These are phyloP conservation scores for Protonemura montana DNA, from an alignment of 2,888 invertebrate species.

Conservation along the genomic window DNA sequence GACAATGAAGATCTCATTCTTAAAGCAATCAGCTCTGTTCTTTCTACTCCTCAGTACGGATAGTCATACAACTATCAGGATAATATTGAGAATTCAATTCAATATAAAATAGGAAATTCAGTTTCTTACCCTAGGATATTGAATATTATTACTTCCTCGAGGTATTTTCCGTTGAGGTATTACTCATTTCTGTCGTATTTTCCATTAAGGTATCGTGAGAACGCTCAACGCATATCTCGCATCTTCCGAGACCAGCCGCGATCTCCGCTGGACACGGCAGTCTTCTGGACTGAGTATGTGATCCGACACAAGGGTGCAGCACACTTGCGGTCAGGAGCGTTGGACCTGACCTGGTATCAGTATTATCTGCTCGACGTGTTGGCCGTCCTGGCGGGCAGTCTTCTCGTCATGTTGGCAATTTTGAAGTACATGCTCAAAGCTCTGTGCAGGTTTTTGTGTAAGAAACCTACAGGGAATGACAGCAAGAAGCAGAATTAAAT, in stretches of 20 bases:
- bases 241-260: slow-evolving; percentile 66
- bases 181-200: background rate
- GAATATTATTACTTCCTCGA: no score
- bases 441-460: background rate
- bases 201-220: slow-evolving; percentile 58
- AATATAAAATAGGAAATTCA: no score
- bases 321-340: slow-evolving; percentile 58
- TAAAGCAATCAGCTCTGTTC: slow-evolving; percentile 52
- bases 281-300: slow-evolving; percentile 74
- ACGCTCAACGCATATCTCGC: slow-evolving; percentile 56
- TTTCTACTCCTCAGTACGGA: slow-evolving; percentile 53
- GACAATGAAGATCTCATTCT: slow-evolving; percentile 49
- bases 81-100: background rate
- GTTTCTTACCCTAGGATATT: no score
- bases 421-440: background rate
- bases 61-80: background rate
- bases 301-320: slow-evolving; percentile 59
- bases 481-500: slow-evolving; percentile 30
- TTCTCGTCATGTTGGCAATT: background rate
- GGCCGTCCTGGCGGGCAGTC: slow-evolving; percentile 27
- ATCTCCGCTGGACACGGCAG: slow-evolving; percentile 66
- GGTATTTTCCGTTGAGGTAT: no score
- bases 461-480: background rate
- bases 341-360: slow-evolving; percentile 59
- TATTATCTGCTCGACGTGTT: slow-evolving; percentile 58